phyloP scores from a whole-genome alignment of 2,888 invertebrate genomes.

The Latheticus oryzae region DNA sequence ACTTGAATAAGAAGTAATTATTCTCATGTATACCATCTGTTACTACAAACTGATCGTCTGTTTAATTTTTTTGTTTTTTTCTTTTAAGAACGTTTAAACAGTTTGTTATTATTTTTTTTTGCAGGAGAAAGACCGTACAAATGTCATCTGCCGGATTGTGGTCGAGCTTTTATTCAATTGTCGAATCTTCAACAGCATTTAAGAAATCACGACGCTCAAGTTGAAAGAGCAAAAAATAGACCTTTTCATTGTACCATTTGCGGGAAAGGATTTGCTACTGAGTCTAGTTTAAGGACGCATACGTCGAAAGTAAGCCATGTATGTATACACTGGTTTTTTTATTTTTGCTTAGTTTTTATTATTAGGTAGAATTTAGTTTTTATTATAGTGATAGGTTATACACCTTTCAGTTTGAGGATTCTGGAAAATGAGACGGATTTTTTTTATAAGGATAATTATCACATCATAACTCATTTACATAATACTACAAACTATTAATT shows the following conservation, averaged over 20 bases:
- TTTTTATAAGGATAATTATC: conserved; percentile 9
- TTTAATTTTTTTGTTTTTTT: conserved; percentile 3
- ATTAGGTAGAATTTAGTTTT: conserved; percentile 37
- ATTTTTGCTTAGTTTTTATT: no score
- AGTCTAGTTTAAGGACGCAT: conserved; percentile 94
- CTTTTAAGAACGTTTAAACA: no score
- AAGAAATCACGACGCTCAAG: conserved; percentile 95
- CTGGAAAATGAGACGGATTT: conserved; percentile 15
- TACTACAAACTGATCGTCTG: no score
- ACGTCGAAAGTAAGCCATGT: conserved; percentile 94
- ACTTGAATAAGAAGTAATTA: conserved; percentile 37
- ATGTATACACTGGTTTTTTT: conserved; percentile 66
- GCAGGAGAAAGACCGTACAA: conserved; percentile 97
- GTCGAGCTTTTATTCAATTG: conserved; percentile 95
- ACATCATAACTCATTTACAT: conserved; percentile 9
- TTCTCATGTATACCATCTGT: no score
- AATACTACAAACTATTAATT: conserved; percentile 7
- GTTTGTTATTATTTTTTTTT: no score
- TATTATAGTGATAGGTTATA: no score
- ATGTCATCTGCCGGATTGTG: conserved; percentile 95
- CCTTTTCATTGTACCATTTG: conserved; percentile 97
- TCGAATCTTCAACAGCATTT: conserved; percentile 97
- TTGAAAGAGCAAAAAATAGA: conserved; percentile 93
- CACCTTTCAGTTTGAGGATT: conserved; percentile 21
- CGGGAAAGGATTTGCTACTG: conserved; percentile 96